phyloP scores from a whole-genome alignment of 2,113 vertebrate species.

The Trichomycterus rosablanca region DNA sequence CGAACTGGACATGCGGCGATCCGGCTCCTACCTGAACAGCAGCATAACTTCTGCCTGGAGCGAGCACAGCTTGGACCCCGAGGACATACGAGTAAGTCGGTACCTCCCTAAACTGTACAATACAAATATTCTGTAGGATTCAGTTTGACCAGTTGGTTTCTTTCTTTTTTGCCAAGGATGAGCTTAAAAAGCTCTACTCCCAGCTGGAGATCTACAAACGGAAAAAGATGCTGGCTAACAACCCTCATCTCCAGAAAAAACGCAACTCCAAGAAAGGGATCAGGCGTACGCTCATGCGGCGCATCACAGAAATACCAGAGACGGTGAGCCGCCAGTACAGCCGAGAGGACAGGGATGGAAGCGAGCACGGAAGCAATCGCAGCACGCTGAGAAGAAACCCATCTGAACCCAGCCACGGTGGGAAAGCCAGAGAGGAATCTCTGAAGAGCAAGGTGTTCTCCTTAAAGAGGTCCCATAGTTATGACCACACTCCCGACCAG shows the following conservation, averaged over 20 bases:
- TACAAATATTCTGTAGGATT: not conserved
- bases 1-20: conserved; percentile 94
- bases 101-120: not conserved
- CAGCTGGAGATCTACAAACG: conserved; percentile 96
- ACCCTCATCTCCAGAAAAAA: conserved; percentile 98
- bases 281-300: conserved; percentile 90
- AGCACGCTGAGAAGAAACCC: conserved; percentile 74
- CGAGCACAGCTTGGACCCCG: conserved; percentile 95
- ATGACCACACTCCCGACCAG: conserved; percentile 87
- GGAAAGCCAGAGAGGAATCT: conserved; percentile 83
- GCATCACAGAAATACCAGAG: conserved; percentile 95
- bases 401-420: conserved; percentile 64
- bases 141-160: too few species aligned
- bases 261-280: conserved; percentile 96
- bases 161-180: conserved; percentile 75
- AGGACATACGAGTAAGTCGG: conserved; percentile 85
- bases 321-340: conserved; percentile 91
- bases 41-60: conserved; percentile 98
- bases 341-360: conserved; percentile 85
- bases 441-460: conserved; percentile 87
- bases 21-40: conserved; percentile 96
- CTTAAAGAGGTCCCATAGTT: conserved; percentile 94
- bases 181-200: conserved; percentile 93
- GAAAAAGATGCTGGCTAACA: conserved; percentile 98
- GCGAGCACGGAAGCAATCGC: conserved; percentile 76